phyloP scores from a whole-genome alignment of 2,888 invertebrate species.

The Drosophila prostipennis region DNA sequence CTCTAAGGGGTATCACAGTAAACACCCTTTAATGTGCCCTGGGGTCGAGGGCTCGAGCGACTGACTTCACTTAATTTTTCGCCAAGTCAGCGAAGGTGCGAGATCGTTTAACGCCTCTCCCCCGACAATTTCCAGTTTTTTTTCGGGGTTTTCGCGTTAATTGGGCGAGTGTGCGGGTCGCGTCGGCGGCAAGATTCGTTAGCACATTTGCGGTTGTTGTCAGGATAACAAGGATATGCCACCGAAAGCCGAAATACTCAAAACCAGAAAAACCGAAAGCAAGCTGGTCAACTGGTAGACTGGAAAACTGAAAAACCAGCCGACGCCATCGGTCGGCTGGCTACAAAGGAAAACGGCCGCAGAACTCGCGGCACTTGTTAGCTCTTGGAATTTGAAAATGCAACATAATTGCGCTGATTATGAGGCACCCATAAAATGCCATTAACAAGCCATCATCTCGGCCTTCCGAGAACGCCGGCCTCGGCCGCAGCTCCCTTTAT shows the following conservation, averaged over 20 bases:
- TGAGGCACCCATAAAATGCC: slow-evolving; percentile 70
- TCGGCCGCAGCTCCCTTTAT: not conserved
- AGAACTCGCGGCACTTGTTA: slow-evolving; percentile 57
- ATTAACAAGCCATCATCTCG: slow-evolving; percentile 62
- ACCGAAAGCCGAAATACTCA: slow-evolving; percentile 12
- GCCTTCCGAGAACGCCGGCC: slow-evolving; percentile 58
- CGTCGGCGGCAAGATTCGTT: slow-evolving; percentile 62
- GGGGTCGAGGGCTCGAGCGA: not conserved
- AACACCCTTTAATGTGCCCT: not conserved
- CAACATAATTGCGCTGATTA: slow-evolving; percentile 81
- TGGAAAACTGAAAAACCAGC: not conserved
- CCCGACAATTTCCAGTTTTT: slow-evolving; percentile 11
- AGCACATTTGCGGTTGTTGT: slow-evolving; percentile 75
- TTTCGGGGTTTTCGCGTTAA: slow-evolving; percentile 63
- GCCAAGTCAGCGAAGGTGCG: slow-evolving; percentile 72
- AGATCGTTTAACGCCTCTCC: slow-evolving; percentile 70
- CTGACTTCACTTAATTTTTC: slow-evolving; percentile 34
- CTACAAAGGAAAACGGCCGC: slow-evolving; percentile 56
- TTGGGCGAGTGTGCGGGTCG: slow-evolving; percentile 63
- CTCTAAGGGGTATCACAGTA: too few species aligned
- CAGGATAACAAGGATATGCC: slow-evolving; percentile 64
- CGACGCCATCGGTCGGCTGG: slow-evolving; percentile 53
- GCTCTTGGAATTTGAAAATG: slow-evolving; percentile 76
- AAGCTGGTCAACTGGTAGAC: slow-evolving; percentile 6
- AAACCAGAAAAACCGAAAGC: not conserved